A percentile compares a stretch with the other conserved stretches of the same genome.
Evolutionary conservation across 2,888 invertebrate genomes (phyloP).

Genomic region (Cheilosia scutellata): DNA sequence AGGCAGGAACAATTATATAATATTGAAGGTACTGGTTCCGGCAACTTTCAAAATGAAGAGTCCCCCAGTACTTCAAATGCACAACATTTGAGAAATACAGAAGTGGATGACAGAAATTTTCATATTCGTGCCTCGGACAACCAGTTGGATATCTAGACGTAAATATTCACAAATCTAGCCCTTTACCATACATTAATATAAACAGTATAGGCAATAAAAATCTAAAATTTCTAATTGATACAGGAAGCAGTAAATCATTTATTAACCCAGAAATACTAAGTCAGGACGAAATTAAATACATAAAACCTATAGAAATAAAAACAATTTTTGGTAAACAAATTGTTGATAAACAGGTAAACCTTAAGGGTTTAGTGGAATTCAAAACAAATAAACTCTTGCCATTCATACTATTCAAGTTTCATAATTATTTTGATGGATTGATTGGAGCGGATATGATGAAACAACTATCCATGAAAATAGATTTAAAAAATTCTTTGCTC

Average conservation of each 20-base stretch:
- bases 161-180: conserved; percentile 47
- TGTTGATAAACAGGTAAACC: conserved; percentile 44
- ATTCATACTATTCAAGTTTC: conserved; percentile 66
- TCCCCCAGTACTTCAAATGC: conserved; percentile 3
- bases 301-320: conserved; percentile 53
- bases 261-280: conserved; percentile 57
- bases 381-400: conserved; percentile 36
- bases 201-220: conserved; percentile 28
- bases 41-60: neutral
- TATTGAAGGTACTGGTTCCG: neutral
- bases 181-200: conserved; percentile 50
- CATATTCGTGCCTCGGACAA: conserved; percentile 57
- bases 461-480: conserved; percentile 52
- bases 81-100: neutral
- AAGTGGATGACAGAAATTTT: conserved; percentile 72
- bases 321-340: conserved; percentile 40
- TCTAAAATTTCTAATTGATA: conserved; percentile 53
- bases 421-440: conserved; percentile 72
- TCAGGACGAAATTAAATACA: conserved; percentile 20
- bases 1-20: conserved; percentile 18
- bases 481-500: conserved; percentile 52
- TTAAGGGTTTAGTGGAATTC: conserved; percentile 56
- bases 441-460: conserved; percentile 70
- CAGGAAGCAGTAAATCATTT: conserved; percentile 64
- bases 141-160: conserved; percentile 69